A percentile compares a stretch with the other conserved stretches of the same genome.
phyloP scores from a whole-genome alignment of 2,113 vertebrate species.

The Meles meles region DNA sequence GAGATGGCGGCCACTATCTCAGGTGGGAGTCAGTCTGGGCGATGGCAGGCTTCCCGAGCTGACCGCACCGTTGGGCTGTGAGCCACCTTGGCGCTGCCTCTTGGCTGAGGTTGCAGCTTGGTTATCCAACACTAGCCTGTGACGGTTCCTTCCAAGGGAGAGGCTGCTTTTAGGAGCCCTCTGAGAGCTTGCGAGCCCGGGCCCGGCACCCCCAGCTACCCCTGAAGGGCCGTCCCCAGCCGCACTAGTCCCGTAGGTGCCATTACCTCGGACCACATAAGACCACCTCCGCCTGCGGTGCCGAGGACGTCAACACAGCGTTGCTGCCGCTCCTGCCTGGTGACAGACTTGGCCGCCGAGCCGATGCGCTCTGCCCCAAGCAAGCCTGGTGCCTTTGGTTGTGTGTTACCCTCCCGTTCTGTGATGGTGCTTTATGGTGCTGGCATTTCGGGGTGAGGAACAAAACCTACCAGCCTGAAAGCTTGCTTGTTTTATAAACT shows the following conservation, averaged over 20 bases:
- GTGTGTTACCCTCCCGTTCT: background rate
- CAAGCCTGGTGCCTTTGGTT: fast-evolving
- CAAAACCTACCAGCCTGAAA: background rate
- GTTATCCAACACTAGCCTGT: background rate
- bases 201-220: fast-evolving
- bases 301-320: background rate
- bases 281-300: background rate
- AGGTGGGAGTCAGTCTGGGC: conserved; percentile 77
- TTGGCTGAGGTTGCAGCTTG: background rate
- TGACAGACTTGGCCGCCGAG: background rate
- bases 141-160: background rate
- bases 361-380: background rate
- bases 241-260: background rate
- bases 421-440: background rate
- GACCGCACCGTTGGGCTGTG: background rate
- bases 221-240: too few species aligned
- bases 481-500: background rate
- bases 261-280: background rate
- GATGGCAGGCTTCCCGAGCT: background rate
- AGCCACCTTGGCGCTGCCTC: background rate
- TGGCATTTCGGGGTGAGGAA: background rate
- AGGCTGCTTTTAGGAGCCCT: background rate
- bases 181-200: background rate
- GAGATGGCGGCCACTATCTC: conserved; percentile 97
- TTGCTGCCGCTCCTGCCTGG: fast-evolving